These are phyloP conservation scores for Anguilla megastoma DNA, from an alignment of 2,797 vertebrate genomes.

Conservation along the genomic window DNA sequence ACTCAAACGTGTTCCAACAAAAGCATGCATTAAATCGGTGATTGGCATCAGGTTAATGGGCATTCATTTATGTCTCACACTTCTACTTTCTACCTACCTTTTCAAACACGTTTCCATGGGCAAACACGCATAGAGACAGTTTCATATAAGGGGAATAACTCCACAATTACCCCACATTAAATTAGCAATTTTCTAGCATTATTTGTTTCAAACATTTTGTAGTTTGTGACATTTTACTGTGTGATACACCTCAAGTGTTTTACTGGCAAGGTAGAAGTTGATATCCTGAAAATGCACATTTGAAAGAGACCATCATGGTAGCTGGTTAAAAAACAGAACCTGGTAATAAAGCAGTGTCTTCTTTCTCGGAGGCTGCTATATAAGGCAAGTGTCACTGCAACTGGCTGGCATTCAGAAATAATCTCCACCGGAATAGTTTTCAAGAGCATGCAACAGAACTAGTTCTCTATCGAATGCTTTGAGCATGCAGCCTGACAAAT, in stretches of 20 bases:
- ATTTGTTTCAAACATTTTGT: neutral
- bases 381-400: neutral
- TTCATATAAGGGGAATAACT: neutral
- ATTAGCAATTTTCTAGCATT: neutral
- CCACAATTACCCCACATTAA: neutral
- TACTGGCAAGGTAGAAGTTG: neutral
- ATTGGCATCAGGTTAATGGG: neutral
- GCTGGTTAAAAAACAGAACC: neutral
- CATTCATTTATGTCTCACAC: neutral
- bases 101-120: neutral
- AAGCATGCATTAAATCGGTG: neutral
- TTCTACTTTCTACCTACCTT: neutral
- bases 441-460: neutral
- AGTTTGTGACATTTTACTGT: neutral
- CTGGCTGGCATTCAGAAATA: neutral
- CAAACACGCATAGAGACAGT: neutral
- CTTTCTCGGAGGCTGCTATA: neutral
- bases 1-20: slow-evolving; percentile 23
- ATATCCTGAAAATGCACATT: neutral
- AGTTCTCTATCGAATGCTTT: neutral
- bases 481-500: neutral
- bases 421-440: neutral
- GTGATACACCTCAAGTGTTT: neutral
- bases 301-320: neutral
- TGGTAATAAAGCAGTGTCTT: neutral